Evolutionary conservation across 1,140 invertebrate genomes (phyloP).

Genomic region (Adoxophyes honmai): DNA sequence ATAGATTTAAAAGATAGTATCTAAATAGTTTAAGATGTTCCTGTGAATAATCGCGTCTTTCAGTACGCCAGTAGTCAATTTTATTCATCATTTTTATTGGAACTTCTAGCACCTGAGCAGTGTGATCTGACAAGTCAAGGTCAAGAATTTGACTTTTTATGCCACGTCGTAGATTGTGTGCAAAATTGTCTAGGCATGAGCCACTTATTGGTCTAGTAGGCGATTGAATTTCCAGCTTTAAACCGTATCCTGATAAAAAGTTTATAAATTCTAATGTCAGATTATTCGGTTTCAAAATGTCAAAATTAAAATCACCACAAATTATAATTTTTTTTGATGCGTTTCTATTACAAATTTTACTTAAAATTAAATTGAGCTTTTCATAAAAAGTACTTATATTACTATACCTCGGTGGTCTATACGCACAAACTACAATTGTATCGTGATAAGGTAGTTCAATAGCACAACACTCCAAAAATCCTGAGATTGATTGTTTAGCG

Average conservation of each 20-base stretch:
- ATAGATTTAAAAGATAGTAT: too few species aligned
- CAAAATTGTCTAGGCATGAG: not conserved
- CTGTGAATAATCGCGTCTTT: too few species aligned
- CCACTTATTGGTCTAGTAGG: not conserved
- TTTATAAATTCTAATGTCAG: not conserved
- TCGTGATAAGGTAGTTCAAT: not conserved
- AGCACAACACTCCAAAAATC: not conserved
- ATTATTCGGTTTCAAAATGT: not conserved
- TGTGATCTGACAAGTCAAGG: not conserved
- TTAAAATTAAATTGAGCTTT: not conserved
- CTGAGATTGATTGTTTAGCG: not conserved
- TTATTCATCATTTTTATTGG: too few species aligned
- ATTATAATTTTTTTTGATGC: not conserved
- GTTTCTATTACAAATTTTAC: not conserved
- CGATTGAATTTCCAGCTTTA: not conserved
- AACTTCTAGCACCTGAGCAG: too few species aligned
- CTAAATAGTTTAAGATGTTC: too few species aligned
- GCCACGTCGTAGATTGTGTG: not conserved
- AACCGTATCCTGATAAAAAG: not conserved
- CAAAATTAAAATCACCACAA: not conserved
- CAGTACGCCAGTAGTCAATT: too few species aligned
- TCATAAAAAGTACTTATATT: not conserved
- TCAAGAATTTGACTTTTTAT: not conserved
- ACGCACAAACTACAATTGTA: not conserved
- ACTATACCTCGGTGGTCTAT: not conserved